Evolutionary conservation across 2,113 vertebrate genomes (phyloP), one percentile per base, ranked within the genome.

Genomic region (Larimichthys polyactis): DNA sequence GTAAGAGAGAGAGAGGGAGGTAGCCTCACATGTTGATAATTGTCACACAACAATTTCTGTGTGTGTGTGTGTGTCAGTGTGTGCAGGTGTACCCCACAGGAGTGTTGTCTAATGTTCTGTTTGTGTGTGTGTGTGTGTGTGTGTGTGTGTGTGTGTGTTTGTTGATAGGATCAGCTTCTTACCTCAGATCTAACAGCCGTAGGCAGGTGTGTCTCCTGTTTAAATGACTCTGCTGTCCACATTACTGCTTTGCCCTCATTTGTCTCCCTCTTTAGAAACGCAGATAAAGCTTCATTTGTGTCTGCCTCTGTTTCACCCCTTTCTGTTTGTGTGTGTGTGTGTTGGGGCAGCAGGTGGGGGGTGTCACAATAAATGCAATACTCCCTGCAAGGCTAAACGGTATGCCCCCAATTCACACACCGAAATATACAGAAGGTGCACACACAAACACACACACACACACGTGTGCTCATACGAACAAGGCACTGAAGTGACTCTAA

Each of bases 341-440:
- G 70, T 59, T 32, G 69, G 17, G 22, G 8, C 20, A 27, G 51
- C 36, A 58, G 60, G n/a, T 49, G n/a, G 55, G 49, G 1, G 27
- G 79, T 85, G 90, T 94, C 93, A 94, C 68, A 81, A 93, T 90
- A 93, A 81, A 89, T 90, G 89, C 85, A 88, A 17, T 82, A 62
- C 88, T 91, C 76, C 19, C 73, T 63, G 59, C 85, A 82, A 75
- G 85, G 74, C 65, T 71, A 82, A 55, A 78, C 22, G 14, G 46
- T 55, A 72, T 70, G 68, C 83, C 76, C 82, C 62, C 73, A 66
- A 84, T 86, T 79, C 40, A 71, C 69, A 60, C 49, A 81, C 58
- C 15, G 74, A 75, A 60, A 63, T 17, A 54, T 20, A 62, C 59
- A 59, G 48, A 65, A 32, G 22, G 58, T 51, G 54, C 58, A 81